Evolutionary conservation across 2,888 invertebrate genomes (phyloP), one percentile per base, ranked within the genome.

Genomic region (Metalampra italica): DNA sequence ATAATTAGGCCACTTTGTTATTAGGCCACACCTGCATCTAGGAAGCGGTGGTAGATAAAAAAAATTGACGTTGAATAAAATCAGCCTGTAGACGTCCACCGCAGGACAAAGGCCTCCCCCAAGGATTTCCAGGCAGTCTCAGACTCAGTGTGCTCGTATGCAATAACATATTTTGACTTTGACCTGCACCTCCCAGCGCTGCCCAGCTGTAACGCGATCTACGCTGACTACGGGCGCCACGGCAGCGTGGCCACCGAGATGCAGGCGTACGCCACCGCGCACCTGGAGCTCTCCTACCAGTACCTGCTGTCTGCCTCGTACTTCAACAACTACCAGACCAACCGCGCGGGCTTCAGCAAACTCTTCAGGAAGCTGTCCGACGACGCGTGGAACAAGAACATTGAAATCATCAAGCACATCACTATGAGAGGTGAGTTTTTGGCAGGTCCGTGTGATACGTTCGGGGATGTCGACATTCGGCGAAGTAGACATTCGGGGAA

Each of bases 361-460:
- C 78, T 95, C 9, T 95, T 94, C 85, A 91, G 92, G 60, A 92
- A 92, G 50, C 78, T 95, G 9, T 94, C 96, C 0, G 96, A 96
- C 61, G 85, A 92, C 9, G 88, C 93, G 5, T 96, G 96, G 93
- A 91, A 92, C 12, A 92, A 94, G 64, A 91, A 92, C 32, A 92
- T 95, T 62, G 92, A 93, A 9, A 66, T 95, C n/a, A 94, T 96
- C 63, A 94, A 96, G 71, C 94, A 94, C 74, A 90, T 95, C 37
- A 91, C 94, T 0, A 91, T 92, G 75, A 93, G 96, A 66, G 96
- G 96, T 75, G 90, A 92, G 57, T 70, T 9, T 36, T 34, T 32
- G 14, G 12, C n/a, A n/a, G n/a, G n/a, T n/a, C n/a, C n/a, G n/a
- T n/a, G n/a, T n/a, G n/a, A n/a, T n/a, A n/a, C n/a, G n/a, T n/a